Conservation (phyloP, 2,888 invertebrate genomes). For the Acanthosoma haemorrhoidale region DNA sequence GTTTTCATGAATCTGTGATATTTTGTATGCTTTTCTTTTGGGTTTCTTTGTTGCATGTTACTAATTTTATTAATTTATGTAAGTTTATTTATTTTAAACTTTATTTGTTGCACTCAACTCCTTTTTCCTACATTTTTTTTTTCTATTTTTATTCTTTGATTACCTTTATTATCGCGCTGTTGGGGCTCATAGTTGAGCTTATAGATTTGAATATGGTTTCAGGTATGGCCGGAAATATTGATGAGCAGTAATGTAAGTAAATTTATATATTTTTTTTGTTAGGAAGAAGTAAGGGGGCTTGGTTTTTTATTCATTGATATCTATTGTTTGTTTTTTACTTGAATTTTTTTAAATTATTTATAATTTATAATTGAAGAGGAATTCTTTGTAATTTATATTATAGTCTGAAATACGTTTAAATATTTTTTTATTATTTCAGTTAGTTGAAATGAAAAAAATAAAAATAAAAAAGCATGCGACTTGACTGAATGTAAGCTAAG, state of each 20-base stretch:
- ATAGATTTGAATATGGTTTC: conserved; percentile 35
- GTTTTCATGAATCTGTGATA: background rate
- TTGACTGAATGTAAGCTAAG: background rate
- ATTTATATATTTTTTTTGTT: conserved; percentile 20
- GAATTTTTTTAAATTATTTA: background rate
- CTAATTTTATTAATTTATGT: background rate
- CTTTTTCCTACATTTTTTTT: background rate
- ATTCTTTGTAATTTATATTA: no score
- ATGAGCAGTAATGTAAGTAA: conserved; percentile 37
- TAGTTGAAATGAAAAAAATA: background rate
- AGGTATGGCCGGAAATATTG: conserved; percentile 41
- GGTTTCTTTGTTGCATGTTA: background rate
- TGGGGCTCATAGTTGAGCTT: conserved; percentile 11
- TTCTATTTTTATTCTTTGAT: background rate
- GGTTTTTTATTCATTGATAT: conserved; percentile 19
- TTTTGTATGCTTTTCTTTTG: no score
- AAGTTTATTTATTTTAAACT: no score
- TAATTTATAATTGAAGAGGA: no score
- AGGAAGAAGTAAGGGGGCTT: background rate
- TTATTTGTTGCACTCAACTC: no score
- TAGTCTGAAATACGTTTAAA: no score
- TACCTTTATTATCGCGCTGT: background rate
- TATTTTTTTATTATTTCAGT: no score
- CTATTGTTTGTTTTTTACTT: background rate
- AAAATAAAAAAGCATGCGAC: background rate